phyloP scores from a whole-genome alignment of 2,113 vertebrate genomes.

The Erythrocercus mccallii region DNA sequence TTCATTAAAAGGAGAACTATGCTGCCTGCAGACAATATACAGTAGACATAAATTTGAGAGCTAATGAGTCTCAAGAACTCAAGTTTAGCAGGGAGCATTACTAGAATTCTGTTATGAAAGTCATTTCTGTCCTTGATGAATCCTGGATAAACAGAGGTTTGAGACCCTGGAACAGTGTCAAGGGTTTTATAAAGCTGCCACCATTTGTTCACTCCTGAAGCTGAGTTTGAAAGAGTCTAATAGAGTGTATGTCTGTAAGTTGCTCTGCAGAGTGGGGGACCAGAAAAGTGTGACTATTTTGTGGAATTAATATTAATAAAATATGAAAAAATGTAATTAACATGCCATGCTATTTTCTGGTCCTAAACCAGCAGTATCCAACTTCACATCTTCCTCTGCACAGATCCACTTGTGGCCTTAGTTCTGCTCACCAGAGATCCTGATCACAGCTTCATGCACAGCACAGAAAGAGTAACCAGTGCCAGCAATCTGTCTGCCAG shows the following conservation, averaged over 20 bases:
- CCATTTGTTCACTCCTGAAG: not conserved
- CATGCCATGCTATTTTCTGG: not conserved
- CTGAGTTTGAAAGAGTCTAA: not conserved
- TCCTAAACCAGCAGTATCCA: not conserved
- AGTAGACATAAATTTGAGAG: conserved; percentile 35
- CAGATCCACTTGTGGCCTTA: not conserved
- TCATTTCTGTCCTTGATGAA: conserved; percentile 6
- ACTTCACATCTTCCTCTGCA: not conserved
- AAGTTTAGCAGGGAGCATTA: not conserved
- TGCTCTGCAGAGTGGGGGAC: not conserved
- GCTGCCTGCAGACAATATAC: conserved; percentile 29
- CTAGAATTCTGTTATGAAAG: not conserved
- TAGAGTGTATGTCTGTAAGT: not conserved
- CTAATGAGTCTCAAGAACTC: conserved; percentile 24
- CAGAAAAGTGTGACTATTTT: not conserved
- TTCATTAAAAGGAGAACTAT: conserved; percentile 26
- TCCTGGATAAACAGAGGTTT: conserved; percentile 31
- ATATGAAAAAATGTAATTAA: conserved; percentile 19
- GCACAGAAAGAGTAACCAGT: not conserved
- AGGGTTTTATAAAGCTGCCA: conserved; percentile 18
- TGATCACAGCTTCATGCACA: not conserved
- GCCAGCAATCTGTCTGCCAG: not conserved
- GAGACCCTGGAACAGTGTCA: conserved; percentile 16
- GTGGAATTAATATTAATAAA: conserved; percentile 48
- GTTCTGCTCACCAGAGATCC: not conserved